Conservation (phyloP, 2,113 vertebrate species). For the Pica pica region DNA sequence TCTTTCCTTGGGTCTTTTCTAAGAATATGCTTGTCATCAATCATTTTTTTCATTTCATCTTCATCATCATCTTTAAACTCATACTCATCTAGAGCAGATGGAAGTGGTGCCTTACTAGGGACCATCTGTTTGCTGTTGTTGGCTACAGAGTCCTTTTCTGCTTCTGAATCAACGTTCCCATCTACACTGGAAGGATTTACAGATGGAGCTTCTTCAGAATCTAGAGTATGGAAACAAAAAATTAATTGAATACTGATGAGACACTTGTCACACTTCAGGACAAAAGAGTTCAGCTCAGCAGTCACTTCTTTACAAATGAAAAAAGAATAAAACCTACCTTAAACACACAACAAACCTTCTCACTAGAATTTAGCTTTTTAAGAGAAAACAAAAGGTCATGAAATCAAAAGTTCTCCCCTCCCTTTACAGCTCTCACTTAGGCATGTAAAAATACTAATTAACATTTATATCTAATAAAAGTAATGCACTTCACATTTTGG, state of each 20-base stretch:
- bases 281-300: background rate
- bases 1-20: constrained; percentile 86
- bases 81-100: constrained; percentile 91
- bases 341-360: background rate
- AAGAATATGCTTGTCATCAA: constrained; percentile 88
- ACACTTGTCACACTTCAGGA: background rate
- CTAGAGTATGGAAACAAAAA: constrained; percentile 69
- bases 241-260: background rate
- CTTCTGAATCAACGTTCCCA: constrained; percentile 91
- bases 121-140: constrained; percentile 78
- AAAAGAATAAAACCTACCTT: background rate
- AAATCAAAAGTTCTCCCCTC: background rate
- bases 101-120: constrained; percentile 76
- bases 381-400: background rate
- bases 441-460: background rate
- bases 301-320: background rate
- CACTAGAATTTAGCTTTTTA: background rate
- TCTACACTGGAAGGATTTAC: constrained; percentile 94
- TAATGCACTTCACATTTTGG: background rate
- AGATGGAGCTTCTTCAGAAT: constrained; percentile 91
- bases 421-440: background rate
- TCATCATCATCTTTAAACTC: constrained; percentile 93
- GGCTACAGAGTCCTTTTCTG: constrained; percentile 84
- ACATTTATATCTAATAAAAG: background rate
- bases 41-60: constrained; percentile 86